phyloP scores from a whole-genome alignment of 2,797 vertebrate genomes.

The Enteromius viviparus region DNA sequence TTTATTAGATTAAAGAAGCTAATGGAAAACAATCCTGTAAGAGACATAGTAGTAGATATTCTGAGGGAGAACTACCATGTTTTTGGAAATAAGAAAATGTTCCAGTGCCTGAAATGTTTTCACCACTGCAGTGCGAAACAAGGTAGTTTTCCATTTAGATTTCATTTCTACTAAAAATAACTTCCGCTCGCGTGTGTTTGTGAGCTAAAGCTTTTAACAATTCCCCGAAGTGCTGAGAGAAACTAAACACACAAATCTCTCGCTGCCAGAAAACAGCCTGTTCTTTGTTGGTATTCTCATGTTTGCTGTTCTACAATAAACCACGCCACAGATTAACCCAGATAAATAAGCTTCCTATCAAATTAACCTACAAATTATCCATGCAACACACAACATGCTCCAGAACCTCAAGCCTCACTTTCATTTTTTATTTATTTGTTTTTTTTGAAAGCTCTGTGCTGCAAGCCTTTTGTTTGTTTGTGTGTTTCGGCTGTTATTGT shows the following conservation, averaged over 20 bases:
- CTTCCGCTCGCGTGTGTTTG: constrained; percentile 28
- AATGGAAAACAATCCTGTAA: not conserved
- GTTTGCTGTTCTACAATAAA: constrained; percentile 64
- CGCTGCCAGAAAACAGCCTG: constrained; percentile 56
- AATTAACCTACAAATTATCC: constrained; percentile 76
- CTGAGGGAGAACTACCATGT: not conserved
- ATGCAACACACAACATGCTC: constrained; percentile 65
- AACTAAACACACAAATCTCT: constrained; percentile 57
- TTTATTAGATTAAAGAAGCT: constrained; percentile 9
- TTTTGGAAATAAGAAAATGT: constrained; percentile 6
- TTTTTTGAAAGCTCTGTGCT: constrained; percentile 63
- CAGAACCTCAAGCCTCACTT: constrained; percentile 27
- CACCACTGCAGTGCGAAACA: constrained; percentile 1
- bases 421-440: constrained; percentile 10
- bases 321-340: constrained; percentile 66
- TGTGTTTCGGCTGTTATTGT: constrained; percentile 65
- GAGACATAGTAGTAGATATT: not conserved
- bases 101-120: not conserved
- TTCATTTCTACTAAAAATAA: constrained; percentile 44
- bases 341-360: constrained; percentile 67
- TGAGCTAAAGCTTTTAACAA: constrained; percentile 42
- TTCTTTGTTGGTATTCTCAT: constrained; percentile 58
- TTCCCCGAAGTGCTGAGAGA: constrained; percentile 43
- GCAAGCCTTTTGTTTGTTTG: constrained; percentile 72
- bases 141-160: constrained; percentile 45